Base-by-base conservation (phyloP, 2,888 invertebrate genomes). In the Pterostichus niger region DNA sequence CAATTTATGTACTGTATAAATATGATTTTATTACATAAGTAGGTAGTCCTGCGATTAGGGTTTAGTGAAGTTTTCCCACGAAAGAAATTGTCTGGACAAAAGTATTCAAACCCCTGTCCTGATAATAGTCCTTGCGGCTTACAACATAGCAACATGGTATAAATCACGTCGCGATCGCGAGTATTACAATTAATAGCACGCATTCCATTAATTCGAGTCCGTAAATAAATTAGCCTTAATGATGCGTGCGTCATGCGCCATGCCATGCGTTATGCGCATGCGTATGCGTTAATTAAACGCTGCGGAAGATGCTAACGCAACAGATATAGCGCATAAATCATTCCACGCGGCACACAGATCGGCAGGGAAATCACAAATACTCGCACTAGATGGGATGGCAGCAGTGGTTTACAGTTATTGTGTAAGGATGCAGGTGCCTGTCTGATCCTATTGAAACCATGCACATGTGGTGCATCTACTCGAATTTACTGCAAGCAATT, bases 181-280 rank as follows among this genome's bases (percentile, higher is more conserved):
- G 52, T 80, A 80, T 68, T 68, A 80, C 78, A 78, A 78, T 78
- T 78, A 78, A 78, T 78, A 78, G 59, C 78, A 59, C 64, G 24
- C 80, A 80, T 80, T 80, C 80, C 68, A 80, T 80, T 80, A 80
- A 80, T 80, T 80, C 80, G 80, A 68, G 68, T 80, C 46, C 68
- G 80, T 80, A 80, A 80, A 80, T 80, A 80, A 80, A 80, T 80
- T 80, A 80, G 49, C 80, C 33, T 80, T 80, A 80, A 80, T 80
- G 80, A 80, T 68, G 64, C 64, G 61, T 80, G 64, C 64, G 79
- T 61, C 61, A 44, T 35, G 35, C 40, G 44, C 44, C 46, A 15
- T 40, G 40, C 64, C 33, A 11, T 46, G 61, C 61, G 59, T 17
- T 40, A 56, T 77, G 35, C 54, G 76, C 76, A 15, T 54, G 64